Evolutionary conservation across 1,140 invertebrate genomes (phyloP), one percentile per base, ranked within the genome.

Genomic region (Drosophila subpulchrella): DNA sequence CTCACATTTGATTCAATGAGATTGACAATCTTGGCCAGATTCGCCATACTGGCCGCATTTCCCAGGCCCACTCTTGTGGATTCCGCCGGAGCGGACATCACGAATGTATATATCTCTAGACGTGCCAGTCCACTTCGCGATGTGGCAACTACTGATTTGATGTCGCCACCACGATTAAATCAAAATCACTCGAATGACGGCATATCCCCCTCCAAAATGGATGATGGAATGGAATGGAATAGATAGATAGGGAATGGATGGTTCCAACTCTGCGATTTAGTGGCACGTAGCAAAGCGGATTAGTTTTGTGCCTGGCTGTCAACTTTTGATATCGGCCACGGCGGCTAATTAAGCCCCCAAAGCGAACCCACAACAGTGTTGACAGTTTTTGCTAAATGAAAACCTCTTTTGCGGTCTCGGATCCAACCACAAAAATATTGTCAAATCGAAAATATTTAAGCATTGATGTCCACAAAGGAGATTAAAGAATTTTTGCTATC

Each of bases 251-350:
- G 13, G 11, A 39, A 12, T 67, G 15, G 54, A 36, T 27, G 38
- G 32, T 24, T 24, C 8, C 36, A 68, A 78, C 73, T 78, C 78
- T 79, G 70, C 65, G 78, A 81, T 86, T 86, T 72, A 59, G 60
- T 62, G 78, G 68, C 57, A 76, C 72, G 59, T 68, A 39, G 27
- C 66, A 84, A 89, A 81, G 84, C 84, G 84, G 84, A 89, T 89
- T 89, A 89, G 56, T 90, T 89, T 90, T 81, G 58, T 89, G 84
- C 84, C 62, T 80, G 61, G 38, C 84, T 89, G 84, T 81, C 84
- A 89, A 75, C 61, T 89, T 83, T 81, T 75, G 53, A 50, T 78
- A 50, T 42, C 32, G 47, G 27, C 34, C 55, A 42, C 32, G 32
- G 46, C 20, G 12, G 11, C 65, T 42, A 71, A 77, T 77, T 77